phyloP scores from a whole-genome alignment of 2,888 invertebrate genomes.

The Drosophila nigricruria region DNA sequence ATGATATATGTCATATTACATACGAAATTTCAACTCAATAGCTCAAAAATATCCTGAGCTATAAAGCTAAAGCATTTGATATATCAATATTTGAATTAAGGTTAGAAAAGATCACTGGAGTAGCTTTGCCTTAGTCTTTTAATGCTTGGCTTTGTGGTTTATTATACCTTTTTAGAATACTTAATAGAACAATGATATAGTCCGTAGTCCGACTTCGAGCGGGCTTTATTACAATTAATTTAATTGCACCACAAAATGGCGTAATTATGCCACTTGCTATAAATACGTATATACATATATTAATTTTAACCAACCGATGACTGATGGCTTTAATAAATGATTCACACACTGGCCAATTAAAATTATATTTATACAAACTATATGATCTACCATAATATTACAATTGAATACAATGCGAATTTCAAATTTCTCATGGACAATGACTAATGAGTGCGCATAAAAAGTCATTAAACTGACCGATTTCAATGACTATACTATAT shows the following conservation, averaged over 20 bases:
- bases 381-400: slow-evolving; percentile 8
- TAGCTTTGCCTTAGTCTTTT: neutral
- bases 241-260: slow-evolving; percentile 15
- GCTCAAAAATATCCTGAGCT: neutral
- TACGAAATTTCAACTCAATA: neutral
- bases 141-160: neutral
- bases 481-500: slow-evolving; percentile 47
- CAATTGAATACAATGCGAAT: slow-evolving; percentile 38
- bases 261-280: slow-evolving; percentile 1
- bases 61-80: neutral
- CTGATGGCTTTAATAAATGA: slow-evolving; percentile 34
- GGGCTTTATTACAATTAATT: neutral
- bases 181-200: neutral
- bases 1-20: neutral
- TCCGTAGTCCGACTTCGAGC: slow-evolving; percentile 4
- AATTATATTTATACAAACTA: slow-evolving; percentile 12
- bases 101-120: neutral
- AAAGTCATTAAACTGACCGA: slow-evolving; percentile 72
- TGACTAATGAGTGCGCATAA: slow-evolving; percentile 65
- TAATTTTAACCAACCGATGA: slow-evolving; percentile 33
- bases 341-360: slow-evolving; percentile 50
- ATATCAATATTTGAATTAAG: neutral
- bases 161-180: neutral
- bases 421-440: slow-evolving; percentile 55
- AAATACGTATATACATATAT: neutral